Evolutionary conservation across 2,113 vertebrate species (phyloP).

Genomic region (Marmota flaviventris): DNA sequence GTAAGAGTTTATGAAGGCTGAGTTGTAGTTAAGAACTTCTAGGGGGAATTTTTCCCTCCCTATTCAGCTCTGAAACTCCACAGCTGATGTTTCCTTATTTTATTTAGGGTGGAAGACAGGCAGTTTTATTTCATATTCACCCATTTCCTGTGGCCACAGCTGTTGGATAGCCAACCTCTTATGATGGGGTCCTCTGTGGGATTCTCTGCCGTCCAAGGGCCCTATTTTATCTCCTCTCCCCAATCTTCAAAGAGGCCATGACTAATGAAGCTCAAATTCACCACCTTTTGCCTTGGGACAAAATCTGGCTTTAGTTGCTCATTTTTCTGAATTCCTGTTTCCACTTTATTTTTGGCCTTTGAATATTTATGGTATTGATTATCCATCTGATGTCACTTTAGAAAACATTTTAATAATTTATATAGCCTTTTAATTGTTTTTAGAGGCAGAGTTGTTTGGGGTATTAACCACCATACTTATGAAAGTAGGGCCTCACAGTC

Average conservation of each 20-base stretch:
- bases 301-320: background rate
- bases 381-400: background rate
- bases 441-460: background rate
- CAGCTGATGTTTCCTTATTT: background rate
- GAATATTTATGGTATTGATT: conserved; percentile 16
- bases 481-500: background rate
- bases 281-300: background rate
- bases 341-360: background rate
- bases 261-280: background rate
- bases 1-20: background rate
- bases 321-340: conserved; percentile 47
- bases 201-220: background rate
- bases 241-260: background rate
- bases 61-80: background rate
- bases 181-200: background rate
- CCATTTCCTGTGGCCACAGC: background rate
- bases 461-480: background rate
- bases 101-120: background rate
- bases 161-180: background rate
- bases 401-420: conserved; percentile 39
- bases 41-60: background rate
- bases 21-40: background rate
- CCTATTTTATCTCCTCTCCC: background rate
- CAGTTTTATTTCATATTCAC: background rate
- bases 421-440: background rate